Percentiles rank a stretch among this genome's conserved stretches.
Evolutionary conservation across 2,888 invertebrate genomes (phyloP).

Genomic region (Pristionchus fissidentatus): DNA sequence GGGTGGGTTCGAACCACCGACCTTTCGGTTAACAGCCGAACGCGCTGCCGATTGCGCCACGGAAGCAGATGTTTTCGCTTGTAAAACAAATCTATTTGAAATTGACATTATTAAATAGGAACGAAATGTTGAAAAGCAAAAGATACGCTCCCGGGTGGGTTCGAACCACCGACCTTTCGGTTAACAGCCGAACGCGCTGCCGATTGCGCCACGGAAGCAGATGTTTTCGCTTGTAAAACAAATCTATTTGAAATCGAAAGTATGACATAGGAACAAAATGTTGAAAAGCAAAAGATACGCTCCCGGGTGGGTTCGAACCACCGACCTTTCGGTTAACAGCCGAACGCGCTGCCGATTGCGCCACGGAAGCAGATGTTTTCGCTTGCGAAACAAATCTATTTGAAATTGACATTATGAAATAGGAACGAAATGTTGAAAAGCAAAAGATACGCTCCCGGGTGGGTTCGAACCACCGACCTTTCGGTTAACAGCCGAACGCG

Average conservation of each 20-base stretch:
- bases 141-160: conserved; percentile 56
- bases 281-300: too few relatives aligned
- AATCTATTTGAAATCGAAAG: too few relatives aligned
- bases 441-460: conserved; percentile 80
- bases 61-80: too few relatives aligned
- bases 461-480: conserved; percentile 89
- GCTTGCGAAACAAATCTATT: too few relatives aligned
- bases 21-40: conserved; percentile 99
- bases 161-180: conserved; percentile 87
- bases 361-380: too few relatives aligned
- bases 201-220: conserved; percentile 45
- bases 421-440: too few relatives aligned
- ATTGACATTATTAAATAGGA: too few relatives aligned
- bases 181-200: conserved; percentile 97
- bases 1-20: conserved; percentile 86
- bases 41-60: conserved; percentile 95
- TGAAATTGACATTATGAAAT: too few relatives aligned
- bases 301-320: conserved; percentile 82
- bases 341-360: conserved; percentile 86
- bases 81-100: too few relatives aligned
- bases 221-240: too few relatives aligned
- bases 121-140: too few relatives aligned
- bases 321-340: conserved; percentile 98
- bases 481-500: conserved; percentile 68
- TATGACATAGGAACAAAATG: too few relatives aligned